Evolutionary conservation across 2,888 invertebrate genomes (phyloP), one percentile per base, ranked within the genome.

Genomic region (Eupithecia inturbata): DNA sequence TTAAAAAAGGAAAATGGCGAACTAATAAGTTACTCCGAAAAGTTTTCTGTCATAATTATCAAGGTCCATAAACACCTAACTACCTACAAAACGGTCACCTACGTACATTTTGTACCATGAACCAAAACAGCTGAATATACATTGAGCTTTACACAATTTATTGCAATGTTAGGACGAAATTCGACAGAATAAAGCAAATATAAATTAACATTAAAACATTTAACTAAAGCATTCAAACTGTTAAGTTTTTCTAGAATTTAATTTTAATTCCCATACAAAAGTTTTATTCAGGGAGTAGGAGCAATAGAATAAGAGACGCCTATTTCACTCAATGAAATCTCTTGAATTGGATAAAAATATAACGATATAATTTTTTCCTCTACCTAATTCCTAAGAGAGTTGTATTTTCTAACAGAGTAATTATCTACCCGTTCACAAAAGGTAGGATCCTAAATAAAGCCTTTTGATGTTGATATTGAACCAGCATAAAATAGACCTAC

Each of bases 381-480:
- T 53, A 10, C 53, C 7, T n/a, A n/a, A 22, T 12, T 53, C n/a
- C 5, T 2, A 68, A 68, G 66, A 36, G 74, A 70, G 71, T 53
- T 63, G n/a, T 68, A 28, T 74, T 78, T 75, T 69, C 57, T 78
- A 77, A 75, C 78, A 77, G 62, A 67, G 68, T 77, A 75, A 73
- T 77, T 76, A 74, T 49, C 66, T 75, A 67, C 67, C n/a, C 33
- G 53, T 41, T 57, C 26, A 57, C 14, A 26, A 57, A 64, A 31
- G 66, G 63, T 63, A 67, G 33, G 53, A 71, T 71, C 66, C 68
- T 78, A 75, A 74, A 75, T 63, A 31, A 78, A 78, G 68, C 26
- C 76, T 76, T 57, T 79, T 77, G 76, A 78, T 80, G 63, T 77
- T 60, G 69, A 70, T 75, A 77, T 75, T 73, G 74, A 76, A 70